These are phyloP conservation scores for Clinocottus analis DNA, from an alignment of 2,113 vertebrate species.

Conservation along the genomic window DNA sequence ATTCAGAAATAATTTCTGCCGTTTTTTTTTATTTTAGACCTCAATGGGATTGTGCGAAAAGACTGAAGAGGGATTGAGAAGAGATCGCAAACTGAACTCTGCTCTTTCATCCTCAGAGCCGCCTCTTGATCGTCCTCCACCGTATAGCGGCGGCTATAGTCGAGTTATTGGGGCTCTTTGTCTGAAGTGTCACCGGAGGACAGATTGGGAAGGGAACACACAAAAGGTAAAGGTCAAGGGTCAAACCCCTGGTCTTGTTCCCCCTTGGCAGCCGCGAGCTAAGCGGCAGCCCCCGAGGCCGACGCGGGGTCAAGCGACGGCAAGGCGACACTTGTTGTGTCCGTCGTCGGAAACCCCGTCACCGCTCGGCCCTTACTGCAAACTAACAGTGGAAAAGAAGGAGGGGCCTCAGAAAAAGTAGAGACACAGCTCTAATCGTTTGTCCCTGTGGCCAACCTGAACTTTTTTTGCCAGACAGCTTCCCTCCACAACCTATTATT, in stretches of 20 bases:
- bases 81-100: constrained; percentile 13
- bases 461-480: background rate
- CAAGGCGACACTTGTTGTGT: constrained; percentile 10
- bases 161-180: constrained; percentile 71
- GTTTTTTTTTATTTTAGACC: constrained; percentile 27
- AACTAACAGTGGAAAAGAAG: constrained; percentile 5
- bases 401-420: background rate
- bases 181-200: constrained; percentile 41
- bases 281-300: constrained; percentile 40
- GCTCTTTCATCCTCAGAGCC: constrained; percentile 19
- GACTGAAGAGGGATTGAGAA: constrained; percentile 9
- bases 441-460: constrained; percentile 6
- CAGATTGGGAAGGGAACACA: constrained; percentile 61
- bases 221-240: constrained; percentile 63
- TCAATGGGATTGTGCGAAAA: constrained; percentile 17
- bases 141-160: constrained; percentile 19
- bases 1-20: constrained; percentile 16
- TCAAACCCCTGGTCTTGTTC: constrained; percentile 74
- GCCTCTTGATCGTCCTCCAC: constrained; percentile 34
- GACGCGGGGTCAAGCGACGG: constrained; percentile 13
- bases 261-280: constrained; percentile 63
- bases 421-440: constrained; percentile 5
- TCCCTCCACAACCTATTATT: constrained; percentile 6
- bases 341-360: background rate
- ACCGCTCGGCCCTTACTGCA: background rate